Conservation (phyloP, 2,888 invertebrate genomes). For the Clistopyga incitator region DNA sequence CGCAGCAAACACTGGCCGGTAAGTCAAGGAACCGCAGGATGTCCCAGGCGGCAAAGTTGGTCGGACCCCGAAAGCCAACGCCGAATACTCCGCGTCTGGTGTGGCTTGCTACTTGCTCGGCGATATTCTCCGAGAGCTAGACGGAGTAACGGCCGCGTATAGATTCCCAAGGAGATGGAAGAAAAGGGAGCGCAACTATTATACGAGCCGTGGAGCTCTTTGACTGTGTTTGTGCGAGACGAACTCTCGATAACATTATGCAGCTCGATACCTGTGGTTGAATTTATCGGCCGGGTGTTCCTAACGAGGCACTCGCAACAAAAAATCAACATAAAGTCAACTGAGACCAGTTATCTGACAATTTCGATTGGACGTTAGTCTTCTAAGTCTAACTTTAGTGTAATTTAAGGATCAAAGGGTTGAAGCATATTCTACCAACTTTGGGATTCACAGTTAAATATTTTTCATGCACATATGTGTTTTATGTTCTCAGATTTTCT, state of each 20-base stretch:
- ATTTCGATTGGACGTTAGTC: background rate
- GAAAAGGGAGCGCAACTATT: background rate
- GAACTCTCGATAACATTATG: background rate
- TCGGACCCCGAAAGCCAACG: conserved; percentile 55
- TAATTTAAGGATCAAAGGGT: too few relatives aligned
- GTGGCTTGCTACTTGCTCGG: conserved; percentile 11
- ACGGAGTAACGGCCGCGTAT: background rate
- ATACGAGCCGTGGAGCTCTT: background rate
- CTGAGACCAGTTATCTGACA: background rate
- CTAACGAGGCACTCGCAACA: background rate
- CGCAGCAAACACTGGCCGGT: conserved; percentile 63
- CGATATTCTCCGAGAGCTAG: conserved; percentile 15
- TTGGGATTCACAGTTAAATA: too few relatives aligned
- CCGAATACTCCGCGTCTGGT: conserved; percentile 34
- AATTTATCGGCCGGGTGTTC: background rate
- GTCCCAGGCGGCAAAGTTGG: conserved; percentile 62
- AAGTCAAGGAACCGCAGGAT: conserved; percentile 67
- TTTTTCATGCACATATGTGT: too few relatives aligned
- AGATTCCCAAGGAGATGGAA: conserved; percentile 13
- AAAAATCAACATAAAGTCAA: background rate
- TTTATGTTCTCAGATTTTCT: too few relatives aligned
- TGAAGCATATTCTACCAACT: too few relatives aligned
- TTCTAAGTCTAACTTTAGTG: too few relatives aligned
- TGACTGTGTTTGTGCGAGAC: background rate
- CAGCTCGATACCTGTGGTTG: background rate